Evolutionary conservation across 2,797 vertebrate species (phyloP), one percentile per base, ranked within the genome.

Genomic region (Esox lucius): DNA sequence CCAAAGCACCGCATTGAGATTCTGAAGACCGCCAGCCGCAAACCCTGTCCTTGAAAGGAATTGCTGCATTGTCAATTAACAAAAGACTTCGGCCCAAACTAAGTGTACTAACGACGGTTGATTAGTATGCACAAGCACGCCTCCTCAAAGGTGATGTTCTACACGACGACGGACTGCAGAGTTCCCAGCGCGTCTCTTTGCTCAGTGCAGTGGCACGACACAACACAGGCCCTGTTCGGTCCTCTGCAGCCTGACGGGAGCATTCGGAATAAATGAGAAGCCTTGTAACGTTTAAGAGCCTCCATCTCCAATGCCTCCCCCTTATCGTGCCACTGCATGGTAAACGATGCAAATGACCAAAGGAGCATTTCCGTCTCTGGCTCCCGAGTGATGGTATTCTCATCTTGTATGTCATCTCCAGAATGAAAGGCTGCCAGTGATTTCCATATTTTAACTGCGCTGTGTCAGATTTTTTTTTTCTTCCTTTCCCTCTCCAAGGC

Each of bases 381-480:
- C 77, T 75, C 81, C 16, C 42, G 49, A 86, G 80, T 85, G 85
- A 70, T 61, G 75, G 85, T 81, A 77, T 87, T 87, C 87, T 83
- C 78, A 26, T 61, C 56, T 61, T 26, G 24, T 61, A 73, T 81
- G 87, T 88, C 84, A 80, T 89, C 83, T 87, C 80, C 62, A 49
- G 70, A 75, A 13, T 28, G 73, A 75, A 78, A 83, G 85, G 84
- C 85, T n/a, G 85, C 76, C 42, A 70, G 62, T 75, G 77, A 89
- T 91, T 89, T 89, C 87, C 90, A 89, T 90, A 87, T 89, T 89
- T 91, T 85, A 90, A 84, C 83, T 68, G 83, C 86, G 89, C 87
- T 87, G 81, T 88, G 86, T 86, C 76, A 80, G 86, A 89, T 88
- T 61, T 61, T 46, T 46, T 61, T 61, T 46, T 46, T 46, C 42